A percentile compares a stretch with the other conserved stretches of the same genome.
Conservation (phyloP, 2,888 invertebrate genomes). For the Thumatha senex region DNA sequence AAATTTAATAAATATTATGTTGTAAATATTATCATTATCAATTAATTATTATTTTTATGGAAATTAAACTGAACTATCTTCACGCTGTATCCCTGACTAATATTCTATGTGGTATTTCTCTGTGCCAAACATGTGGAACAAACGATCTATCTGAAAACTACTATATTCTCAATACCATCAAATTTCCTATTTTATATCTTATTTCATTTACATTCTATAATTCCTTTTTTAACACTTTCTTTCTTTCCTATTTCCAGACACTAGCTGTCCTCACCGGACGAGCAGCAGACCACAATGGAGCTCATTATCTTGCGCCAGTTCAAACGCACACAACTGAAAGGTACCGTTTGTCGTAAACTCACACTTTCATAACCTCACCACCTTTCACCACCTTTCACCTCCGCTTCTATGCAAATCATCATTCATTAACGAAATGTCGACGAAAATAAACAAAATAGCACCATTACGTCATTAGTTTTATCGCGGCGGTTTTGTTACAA, state of each 20-base stretch:
- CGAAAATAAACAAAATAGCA: constrained; percentile 22
- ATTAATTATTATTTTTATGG: no score
- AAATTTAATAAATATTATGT: no score
- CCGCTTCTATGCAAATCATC: constrained; percentile 34
- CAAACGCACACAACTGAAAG: constrained; percentile 57
- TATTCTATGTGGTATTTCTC: no score
- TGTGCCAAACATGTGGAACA: no score
- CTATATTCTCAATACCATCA: no score
- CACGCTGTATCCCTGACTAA: no score
- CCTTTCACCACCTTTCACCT: constrained; percentile 1
- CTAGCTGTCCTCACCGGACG: constrained; percentile 55
- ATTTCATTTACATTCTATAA: constrained; percentile 14
- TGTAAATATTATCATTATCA: no score
- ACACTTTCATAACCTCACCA: constrained; percentile 28
- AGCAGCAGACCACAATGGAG: constrained; percentile 57
- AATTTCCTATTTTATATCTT: background rate
- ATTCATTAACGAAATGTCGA: constrained; percentile 29
- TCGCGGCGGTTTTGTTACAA: constrained; percentile 17
- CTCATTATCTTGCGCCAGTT: constrained; percentile 47
- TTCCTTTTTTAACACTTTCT: constrained; percentile 9
- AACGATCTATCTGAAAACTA: no score
- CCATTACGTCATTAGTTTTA: constrained; percentile 31
- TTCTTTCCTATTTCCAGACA: constrained; percentile 55
- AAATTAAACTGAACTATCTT: no score
- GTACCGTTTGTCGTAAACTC: constrained; percentile 43